These are phyloP conservation scores for Sinotaia quadrata DNA, from an alignment of 2,888 invertebrate genomes.

Conservation along the genomic window DNA sequence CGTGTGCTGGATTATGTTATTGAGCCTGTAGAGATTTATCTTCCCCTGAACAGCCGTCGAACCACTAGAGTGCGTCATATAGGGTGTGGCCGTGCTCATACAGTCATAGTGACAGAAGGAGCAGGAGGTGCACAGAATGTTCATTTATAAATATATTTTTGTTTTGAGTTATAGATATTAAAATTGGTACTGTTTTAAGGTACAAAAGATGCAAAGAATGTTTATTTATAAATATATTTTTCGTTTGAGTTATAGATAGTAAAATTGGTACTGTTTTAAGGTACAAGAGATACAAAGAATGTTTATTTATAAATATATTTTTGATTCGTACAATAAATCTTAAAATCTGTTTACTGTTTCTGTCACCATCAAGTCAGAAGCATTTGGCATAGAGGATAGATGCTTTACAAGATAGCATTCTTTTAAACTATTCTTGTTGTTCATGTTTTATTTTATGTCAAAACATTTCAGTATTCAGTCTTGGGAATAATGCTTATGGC, in stretches of 20 bases:
- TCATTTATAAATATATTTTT: too few species aligned
- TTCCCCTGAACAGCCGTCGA: slow-evolving; percentile 64
- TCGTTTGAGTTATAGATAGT: too few species aligned
- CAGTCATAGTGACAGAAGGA: slow-evolving; percentile 82
- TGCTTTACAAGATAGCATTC: not conserved
- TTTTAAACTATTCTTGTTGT: not conserved
- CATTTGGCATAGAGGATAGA: not conserved
- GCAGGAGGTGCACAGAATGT: too few species aligned
- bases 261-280: not conserved
- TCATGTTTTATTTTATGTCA: not conserved
- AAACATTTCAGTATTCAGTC: slow-evolving; percentile 77
- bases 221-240: too few species aligned
- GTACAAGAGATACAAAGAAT: too few species aligned
- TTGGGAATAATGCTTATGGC: slow-evolving; percentile 94
- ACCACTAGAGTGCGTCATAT: slow-evolving; percentile 71
- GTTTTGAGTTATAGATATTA: too few species aligned
- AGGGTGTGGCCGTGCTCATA: slow-evolving; percentile 91
- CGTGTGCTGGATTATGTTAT: slow-evolving; percentile 66
- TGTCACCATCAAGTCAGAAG: too few species aligned
- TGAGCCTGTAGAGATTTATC: slow-evolving; percentile 65
- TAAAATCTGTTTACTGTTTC: not conserved
- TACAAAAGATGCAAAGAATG: too few species aligned
- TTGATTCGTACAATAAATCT: not conserved
- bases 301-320: not conserved
- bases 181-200: not conserved